Evolutionary conservation across 2,888 invertebrate species (phyloP), one percentile per base, ranked within the genome.

Genomic region (Apomyelois bistriatella): DNA sequence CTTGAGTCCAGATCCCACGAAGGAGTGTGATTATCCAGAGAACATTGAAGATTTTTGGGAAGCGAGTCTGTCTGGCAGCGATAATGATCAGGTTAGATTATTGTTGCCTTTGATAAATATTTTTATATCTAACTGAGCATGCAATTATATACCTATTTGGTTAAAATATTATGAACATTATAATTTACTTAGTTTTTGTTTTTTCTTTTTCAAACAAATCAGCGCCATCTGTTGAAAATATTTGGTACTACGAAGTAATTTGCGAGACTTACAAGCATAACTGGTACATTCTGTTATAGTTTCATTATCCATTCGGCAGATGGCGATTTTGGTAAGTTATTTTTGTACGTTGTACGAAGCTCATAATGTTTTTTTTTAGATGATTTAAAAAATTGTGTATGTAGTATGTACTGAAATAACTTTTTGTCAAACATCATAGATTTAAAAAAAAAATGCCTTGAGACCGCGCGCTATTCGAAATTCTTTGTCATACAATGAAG

Each of bases 21-120:
- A 77, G 28, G 85, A 88, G 56, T 67, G 70, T 46, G 88, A 90
- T 58, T 83, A 68, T 66, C 88, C 90, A 38, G 91, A 91, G 81
- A 90, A 90, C 58, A 82, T 90, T 41, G 68, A 86, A 65, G 90
- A 90, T 59, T 86, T 90, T 57, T 91, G 91, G 91, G 82, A 82
- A 65, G 85, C 75, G 54, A 74, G 70, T 38, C 62, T 76, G 46
- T 59, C 65, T 3, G 56, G 55, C 69, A 62, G 52, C 66, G 65
- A 73, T 64, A 70, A 79, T 72, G 69, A 68, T 62, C 76, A 89
- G 89, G 89, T 87, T 55, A 52, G 54, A 56, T 16, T 3, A 16
- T 40, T 40, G 1, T 40, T 32, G 32, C 32, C 3, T 28, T 3
- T 28, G 7, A 28, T 9, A 9, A 3, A 32, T 32, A 6, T 9